Percentiles rank a stretch among this genome's conserved stretches.
These are phyloP conservation scores for Epizoanthus ramosus DNA, from an alignment of 92 coral and sea anemone genomes.

Conservation along the genomic window DNA sequence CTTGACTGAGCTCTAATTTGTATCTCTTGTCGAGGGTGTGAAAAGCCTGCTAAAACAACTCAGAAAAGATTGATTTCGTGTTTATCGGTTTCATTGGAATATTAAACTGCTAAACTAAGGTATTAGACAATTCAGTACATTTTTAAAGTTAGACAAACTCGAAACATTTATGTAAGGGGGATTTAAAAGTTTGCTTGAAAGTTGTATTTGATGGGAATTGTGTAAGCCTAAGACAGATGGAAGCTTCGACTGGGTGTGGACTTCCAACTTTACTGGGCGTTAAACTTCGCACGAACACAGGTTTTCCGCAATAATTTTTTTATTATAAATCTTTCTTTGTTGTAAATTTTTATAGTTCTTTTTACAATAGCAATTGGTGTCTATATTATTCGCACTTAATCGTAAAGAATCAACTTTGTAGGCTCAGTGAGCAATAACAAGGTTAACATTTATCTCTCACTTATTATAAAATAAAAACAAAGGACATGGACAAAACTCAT, in stretches of 20 bases:
- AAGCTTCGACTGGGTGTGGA: constrained; percentile 29
- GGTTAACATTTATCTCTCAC: not conserved
- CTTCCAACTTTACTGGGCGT: constrained; percentile 1
- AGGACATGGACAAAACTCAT: not conserved
- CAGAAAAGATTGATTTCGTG: not conserved
- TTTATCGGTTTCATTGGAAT: not conserved
- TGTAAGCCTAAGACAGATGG: constrained; percentile 25
- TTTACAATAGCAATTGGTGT: not conserved
- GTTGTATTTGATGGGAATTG: constrained; percentile 20
- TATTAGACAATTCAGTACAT: not conserved
- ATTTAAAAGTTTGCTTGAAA: not conserved
- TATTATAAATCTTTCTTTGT: not conserved
- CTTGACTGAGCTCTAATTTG: no score
- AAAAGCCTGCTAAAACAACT: constrained; percentile 9
- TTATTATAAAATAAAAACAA: constrained; percentile 10
- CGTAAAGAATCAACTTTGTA: constrained; percentile 23
- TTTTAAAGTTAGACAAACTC: not conserved
- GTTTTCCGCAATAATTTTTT: constrained; percentile 1
- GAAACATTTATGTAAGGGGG: not conserved
- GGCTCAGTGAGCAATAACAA: constrained; percentile 22
- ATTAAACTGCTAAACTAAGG: not conserved
- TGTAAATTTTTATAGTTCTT: not conserved
- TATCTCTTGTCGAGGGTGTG: not conserved
- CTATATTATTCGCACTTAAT: constrained; percentile 31
- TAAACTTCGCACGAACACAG: constrained; percentile 39